Percentiles rank a stretch among this genome's conserved stretches.
Evolutionary conservation across 2,888 invertebrate genomes (phyloP).

Genomic region (Pammene aurita): DNA sequence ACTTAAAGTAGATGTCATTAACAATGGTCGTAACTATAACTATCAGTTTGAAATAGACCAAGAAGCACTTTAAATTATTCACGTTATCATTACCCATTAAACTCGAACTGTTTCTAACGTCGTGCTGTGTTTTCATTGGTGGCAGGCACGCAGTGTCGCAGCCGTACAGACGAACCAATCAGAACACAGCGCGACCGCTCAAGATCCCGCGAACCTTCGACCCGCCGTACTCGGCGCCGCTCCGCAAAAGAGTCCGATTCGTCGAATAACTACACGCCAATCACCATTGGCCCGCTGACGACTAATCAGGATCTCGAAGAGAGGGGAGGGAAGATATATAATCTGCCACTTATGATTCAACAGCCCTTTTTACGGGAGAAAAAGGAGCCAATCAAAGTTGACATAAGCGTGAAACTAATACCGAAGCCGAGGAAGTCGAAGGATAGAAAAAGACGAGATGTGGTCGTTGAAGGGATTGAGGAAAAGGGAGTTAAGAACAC

Average conservation of each 20-base stretch:
- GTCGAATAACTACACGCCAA: conserved; percentile 80
- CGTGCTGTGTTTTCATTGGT: conserved; percentile 84
- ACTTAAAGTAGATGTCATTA: background rate
- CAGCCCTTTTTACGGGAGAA: conserved; percentile 84
- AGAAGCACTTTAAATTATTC: conserved; percentile 19
- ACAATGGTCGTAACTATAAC: background rate
- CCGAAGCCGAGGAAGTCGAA: conserved; percentile 83
- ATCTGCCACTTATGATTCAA: conserved; percentile 81
- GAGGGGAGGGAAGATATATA: conserved; percentile 74
- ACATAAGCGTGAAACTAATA: conserved; percentile 89
- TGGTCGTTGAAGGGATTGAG: conserved; percentile 61
- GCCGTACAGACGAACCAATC: conserved; percentile 82
- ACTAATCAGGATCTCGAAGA: conserved; percentile 79
- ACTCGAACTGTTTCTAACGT: conserved; percentile 68
- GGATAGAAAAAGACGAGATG: conserved; percentile 69
- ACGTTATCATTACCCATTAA: conserved; percentile 75
- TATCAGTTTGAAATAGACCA: conserved; percentile 42
- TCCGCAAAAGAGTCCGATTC: conserved; percentile 83
- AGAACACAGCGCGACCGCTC: conserved; percentile 82
- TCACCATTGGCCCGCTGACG: conserved; percentile 77
- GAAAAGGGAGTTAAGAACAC: conserved; percentile 69
- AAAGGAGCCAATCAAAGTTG: conserved; percentile 90
- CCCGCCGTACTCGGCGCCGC: conserved; percentile 74
- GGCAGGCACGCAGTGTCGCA: conserved; percentile 83
- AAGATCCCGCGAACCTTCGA: conserved; percentile 72